phyloP scores from a whole-genome alignment of 2,797 vertebrate species.

The Kryptolebias ocellatus region DNA sequence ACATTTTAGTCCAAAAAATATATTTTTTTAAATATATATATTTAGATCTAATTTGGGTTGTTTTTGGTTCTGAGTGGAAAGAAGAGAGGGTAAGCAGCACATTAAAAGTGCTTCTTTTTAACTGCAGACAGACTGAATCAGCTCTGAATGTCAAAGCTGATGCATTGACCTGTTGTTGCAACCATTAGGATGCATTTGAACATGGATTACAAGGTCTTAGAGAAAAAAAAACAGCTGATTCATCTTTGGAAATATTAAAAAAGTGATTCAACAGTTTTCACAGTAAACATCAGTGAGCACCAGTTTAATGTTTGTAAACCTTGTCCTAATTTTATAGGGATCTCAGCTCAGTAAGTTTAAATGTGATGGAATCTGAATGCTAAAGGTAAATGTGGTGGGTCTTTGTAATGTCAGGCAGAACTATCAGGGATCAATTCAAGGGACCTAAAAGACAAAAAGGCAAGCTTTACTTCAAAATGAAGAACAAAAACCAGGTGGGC shows the following conservation, averaged over 20 bases:
- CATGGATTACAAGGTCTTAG: background rate
- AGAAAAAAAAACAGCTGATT: background rate
- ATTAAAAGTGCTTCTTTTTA: background rate
- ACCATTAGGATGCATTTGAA: background rate
- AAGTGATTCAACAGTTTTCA: background rate
- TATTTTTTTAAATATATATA: too few relatives aligned
- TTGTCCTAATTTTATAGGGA: background rate
- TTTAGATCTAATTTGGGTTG: background rate
- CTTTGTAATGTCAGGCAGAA: conserved; percentile 8
- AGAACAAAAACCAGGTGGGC: conserved; percentile 12
- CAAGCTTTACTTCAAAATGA: conserved; percentile 21
- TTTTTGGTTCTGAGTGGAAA: background rate
- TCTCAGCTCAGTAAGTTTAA: background rate
- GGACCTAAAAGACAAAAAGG: conserved; percentile 12
- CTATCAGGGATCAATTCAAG: conserved; percentile 19
- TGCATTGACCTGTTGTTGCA: background rate
- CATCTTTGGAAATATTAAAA: background rate
- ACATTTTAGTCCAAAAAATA: background rate
- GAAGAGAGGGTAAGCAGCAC: conserved; percentile 2
- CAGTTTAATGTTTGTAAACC: background rate
- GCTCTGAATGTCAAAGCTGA: background rate
- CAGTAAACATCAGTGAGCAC: background rate
- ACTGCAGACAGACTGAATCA: background rate
- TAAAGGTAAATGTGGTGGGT: conserved; percentile 9
- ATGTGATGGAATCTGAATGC: background rate